Evolutionary conservation across 2,113 vertebrate genomes (phyloP).

Genomic region (Melanerpes aurifrons): DNA sequence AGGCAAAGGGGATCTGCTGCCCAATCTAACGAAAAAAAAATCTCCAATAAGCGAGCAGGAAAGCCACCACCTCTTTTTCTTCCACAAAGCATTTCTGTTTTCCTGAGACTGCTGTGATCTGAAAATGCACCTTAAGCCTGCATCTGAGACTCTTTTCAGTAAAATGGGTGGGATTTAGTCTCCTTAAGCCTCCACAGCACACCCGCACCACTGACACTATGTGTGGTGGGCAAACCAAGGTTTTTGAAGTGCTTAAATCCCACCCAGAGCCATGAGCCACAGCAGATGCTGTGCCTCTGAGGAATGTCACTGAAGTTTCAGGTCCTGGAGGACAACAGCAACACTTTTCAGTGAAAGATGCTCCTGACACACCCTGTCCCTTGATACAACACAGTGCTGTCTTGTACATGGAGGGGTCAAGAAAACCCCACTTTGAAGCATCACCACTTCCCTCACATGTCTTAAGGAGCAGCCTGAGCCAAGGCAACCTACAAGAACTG

Average conservation of each 20-base stretch:
- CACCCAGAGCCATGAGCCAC: neutral
- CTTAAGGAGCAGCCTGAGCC: neutral
- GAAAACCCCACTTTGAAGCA: neutral
- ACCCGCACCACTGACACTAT: neutral
- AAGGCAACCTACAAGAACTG: neutral
- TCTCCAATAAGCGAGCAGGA: neutral
- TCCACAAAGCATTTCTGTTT: neutral
- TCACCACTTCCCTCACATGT: fast-evolving
- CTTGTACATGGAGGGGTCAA: fast-evolving
- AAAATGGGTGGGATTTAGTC: neutral
- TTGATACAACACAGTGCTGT: fast-evolving
- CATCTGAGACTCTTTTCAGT: neutral
- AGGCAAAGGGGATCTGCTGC: neutral
- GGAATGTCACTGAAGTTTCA: neutral
- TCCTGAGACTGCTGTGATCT: neutral
- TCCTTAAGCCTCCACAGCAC: neutral
- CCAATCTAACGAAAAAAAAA: neutral
- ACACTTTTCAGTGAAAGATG: neutral
- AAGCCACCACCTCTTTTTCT: neutral
- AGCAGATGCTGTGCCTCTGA: neutral
- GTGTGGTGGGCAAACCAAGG: neutral
- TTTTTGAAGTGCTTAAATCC: neutral
- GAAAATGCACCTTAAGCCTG: neutral
- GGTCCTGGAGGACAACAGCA: neutral
- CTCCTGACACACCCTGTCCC: neutral